phyloP scores from a whole-genome alignment of 2,113 vertebrate genomes.

The Platichthys stellatus region DNA sequence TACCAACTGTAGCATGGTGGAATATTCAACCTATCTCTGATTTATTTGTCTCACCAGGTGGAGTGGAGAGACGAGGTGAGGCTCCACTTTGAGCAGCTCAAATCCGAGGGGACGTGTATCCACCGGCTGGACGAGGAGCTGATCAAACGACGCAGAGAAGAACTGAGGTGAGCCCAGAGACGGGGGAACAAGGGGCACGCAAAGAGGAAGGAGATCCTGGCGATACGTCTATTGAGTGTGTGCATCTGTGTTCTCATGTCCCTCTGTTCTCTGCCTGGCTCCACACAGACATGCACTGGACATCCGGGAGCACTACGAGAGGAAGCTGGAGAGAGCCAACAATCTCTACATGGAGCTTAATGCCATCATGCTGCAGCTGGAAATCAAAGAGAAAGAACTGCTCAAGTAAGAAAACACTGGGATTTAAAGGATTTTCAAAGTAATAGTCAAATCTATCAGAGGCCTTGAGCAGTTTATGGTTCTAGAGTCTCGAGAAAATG shows the following conservation, averaged over 20 bases:
- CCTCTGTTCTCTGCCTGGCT: background rate
- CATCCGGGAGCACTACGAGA: conserved; percentile 96
- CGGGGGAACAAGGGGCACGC: background rate
- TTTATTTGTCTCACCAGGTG: conserved; percentile 78
- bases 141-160: conserved; percentile 92
- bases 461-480: too few relatives aligned
- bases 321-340: conserved; percentile 95
- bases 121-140: conserved; percentile 96
- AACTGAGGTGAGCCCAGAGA: conserved; percentile 87
- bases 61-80: conserved; percentile 97
- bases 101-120: conserved; percentile 95
- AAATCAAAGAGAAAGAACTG: conserved; percentile 95
- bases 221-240: background rate
- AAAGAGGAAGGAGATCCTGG: background rate
- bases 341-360: conserved; percentile 99
- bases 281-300: conserved; percentile 91
- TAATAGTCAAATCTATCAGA: background rate
- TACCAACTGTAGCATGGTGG: background rate
- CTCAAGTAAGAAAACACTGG: conserved; percentile 83
- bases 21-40: background rate
- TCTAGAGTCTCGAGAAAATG: background rate
- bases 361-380: conserved; percentile 95
- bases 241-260: conserved; percentile 11
- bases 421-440: background rate
- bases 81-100: conserved; percentile 97